A percentile compares a stretch with the other conserved stretches of the same genome.
Conservation (phyloP, 2,888 invertebrate genomes). For the Rhyacophila evoluta region DNA sequence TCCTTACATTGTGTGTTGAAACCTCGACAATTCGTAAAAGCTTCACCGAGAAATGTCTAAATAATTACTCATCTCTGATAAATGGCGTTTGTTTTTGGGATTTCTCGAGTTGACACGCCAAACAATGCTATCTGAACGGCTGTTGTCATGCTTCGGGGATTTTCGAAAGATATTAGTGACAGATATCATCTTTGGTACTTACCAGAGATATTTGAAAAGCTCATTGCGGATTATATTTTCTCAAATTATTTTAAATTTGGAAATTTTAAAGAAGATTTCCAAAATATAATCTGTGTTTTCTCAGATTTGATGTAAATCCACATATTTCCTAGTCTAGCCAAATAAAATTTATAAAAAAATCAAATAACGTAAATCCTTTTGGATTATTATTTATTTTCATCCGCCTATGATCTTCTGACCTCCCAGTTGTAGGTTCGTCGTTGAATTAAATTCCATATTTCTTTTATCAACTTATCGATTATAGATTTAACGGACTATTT, state of each 20-base stretch:
- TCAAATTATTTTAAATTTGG: neutral
- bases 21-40: conserved; percentile 15
- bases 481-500: no score
- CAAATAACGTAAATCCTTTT: no score
- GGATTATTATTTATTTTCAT: no score
- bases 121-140: conserved; percentile 45
- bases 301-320: no score
- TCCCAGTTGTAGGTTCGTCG: no score
- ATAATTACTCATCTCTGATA: conserved; percentile 45
- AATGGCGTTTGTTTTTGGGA: conserved; percentile 49
- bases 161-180: conserved; percentile 27
- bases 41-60: conserved; percentile 28
- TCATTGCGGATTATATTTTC: neutral
- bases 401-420: no score
- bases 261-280: no score
- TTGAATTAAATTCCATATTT: no score
- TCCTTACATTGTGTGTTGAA: neutral
- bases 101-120: conserved; percentile 39
- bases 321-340: no score
- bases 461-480: no score
- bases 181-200: conserved; percentile 19
- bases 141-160: conserved; percentile 25
- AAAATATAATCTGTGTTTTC: no score
- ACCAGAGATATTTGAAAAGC: neutral
- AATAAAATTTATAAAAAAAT: no score